Conservation (phyloP, 2,797 vertebrate species). For the Protosalanx chinensis region DNA sequence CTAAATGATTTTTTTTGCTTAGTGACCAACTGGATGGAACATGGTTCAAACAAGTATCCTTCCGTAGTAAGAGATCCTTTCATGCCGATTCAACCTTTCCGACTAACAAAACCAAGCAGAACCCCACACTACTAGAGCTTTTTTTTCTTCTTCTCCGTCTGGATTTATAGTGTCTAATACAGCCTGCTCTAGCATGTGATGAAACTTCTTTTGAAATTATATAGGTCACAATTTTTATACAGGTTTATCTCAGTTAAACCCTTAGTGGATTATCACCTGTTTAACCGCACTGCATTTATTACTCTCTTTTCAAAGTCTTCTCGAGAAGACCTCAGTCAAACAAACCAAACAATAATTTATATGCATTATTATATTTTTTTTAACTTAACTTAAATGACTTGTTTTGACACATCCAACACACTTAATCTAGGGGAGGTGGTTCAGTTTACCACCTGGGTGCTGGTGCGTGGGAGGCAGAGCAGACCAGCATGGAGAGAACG, state of each 20-base stretch:
- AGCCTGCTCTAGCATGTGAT: background rate
- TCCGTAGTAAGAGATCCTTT: background rate
- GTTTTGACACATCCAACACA: no score
- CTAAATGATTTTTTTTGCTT: slow-evolving; percentile 33
- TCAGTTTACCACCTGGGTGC: no score
- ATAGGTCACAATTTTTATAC: slow-evolving; percentile 5
- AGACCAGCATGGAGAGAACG: background rate
- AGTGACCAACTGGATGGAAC: slow-evolving; percentile 1
- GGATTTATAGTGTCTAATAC: background rate
- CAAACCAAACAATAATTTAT: background rate
- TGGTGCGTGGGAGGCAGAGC: background rate
- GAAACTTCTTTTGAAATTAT: background rate
- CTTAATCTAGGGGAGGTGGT: no score
- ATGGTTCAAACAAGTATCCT: slow-evolving; percentile 30
- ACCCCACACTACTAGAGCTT: background rate
- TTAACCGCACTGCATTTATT: background rate
- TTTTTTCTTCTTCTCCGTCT: background rate
- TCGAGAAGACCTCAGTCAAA: background rate
- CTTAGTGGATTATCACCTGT: background rate
- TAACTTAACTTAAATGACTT: no score
- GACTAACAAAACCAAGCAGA: background rate
- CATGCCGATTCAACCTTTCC: background rate
- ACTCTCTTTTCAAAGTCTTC: background rate
- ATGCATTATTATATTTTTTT: background rate
- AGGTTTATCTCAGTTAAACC: background rate